phyloP scores from a whole-genome alignment of 2,888 invertebrate species.

The Acanthoscelides obtectus region DNA sequence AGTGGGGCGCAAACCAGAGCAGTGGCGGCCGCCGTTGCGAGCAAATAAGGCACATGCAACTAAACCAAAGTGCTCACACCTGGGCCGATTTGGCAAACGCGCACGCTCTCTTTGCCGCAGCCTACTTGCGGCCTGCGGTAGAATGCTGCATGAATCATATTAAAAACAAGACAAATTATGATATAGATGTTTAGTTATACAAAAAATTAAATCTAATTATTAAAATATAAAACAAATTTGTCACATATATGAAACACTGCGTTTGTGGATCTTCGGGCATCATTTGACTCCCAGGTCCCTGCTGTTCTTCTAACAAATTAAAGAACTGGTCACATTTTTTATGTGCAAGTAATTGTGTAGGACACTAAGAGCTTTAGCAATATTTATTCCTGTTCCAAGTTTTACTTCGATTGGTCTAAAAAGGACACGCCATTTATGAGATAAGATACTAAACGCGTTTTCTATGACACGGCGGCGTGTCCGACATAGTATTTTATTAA shows the following conservation, averaged over 20 bases:
- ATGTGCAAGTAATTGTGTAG: constrained; percentile 7
- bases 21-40: too few relatives aligned
- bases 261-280: background rate
- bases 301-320: background rate
- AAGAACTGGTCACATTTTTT: background rate
- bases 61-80: too few relatives aligned
- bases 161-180: too few relatives aligned
- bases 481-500: background rate
- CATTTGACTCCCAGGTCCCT: background rate
- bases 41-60: too few relatives aligned
- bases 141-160: too few relatives aligned
- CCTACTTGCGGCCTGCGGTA: too few relatives aligned
- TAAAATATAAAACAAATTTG: background rate
- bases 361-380: constrained; percentile 11
- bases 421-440: constrained; percentile 12
- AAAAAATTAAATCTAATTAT: background rate
- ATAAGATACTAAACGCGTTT: constrained; percentile 25
- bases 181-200: too few relatives aligned
- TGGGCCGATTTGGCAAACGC: too few relatives aligned
- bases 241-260: background rate
- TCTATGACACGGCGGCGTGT: constrained; percentile 13
- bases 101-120: too few relatives aligned
- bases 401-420: constrained; percentile 10
- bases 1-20: too few relatives aligned
- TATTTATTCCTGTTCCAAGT: constrained; percentile 13